Conservation (phyloP, 1,140 invertebrate genomes). For the Drosophila nasuta region DNA sequence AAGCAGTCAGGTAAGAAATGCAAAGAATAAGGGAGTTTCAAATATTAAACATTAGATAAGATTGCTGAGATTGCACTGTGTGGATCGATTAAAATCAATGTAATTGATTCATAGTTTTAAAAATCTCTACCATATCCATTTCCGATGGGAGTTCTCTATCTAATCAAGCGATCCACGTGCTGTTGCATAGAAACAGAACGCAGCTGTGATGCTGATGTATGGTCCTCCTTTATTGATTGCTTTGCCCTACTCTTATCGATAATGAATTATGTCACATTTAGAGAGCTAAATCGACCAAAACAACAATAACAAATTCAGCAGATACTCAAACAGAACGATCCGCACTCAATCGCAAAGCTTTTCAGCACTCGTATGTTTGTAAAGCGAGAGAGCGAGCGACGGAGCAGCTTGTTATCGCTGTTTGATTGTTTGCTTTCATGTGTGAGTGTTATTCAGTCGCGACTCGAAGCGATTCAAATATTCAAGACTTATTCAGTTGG, state of each 20-base stretch:
- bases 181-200: constrained; percentile 33
- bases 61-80: neutral
- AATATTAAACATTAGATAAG: neutral
- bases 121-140: neutral
- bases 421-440: constrained; percentile 32
- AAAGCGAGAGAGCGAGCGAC: constrained; percentile 12
- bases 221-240: constrained; percentile 15
- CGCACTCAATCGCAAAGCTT: constrained; percentile 26
- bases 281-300: constrained; percentile 2
- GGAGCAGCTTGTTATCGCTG: constrained; percentile 54
- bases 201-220: constrained; percentile 26
- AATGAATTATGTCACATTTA: constrained; percentile 39
- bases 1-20: neutral
- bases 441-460: constrained; percentile 60
- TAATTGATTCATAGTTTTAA: neutral
- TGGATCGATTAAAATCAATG: neutral
- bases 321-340: constrained; percentile 41
- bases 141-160: neutral
- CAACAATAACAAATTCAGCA: constrained; percentile 20
- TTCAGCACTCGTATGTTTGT: constrained; percentile 7
- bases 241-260: constrained; percentile 27
- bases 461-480: constrained; percentile 52
- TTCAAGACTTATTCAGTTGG: constrained; percentile 59
- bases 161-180: constrained; percentile 22
- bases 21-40: neutral